Evolutionary conservation across 2,113 vertebrate species (phyloP).

Genomic region (Tragelaphus strepsiceros): DNA sequence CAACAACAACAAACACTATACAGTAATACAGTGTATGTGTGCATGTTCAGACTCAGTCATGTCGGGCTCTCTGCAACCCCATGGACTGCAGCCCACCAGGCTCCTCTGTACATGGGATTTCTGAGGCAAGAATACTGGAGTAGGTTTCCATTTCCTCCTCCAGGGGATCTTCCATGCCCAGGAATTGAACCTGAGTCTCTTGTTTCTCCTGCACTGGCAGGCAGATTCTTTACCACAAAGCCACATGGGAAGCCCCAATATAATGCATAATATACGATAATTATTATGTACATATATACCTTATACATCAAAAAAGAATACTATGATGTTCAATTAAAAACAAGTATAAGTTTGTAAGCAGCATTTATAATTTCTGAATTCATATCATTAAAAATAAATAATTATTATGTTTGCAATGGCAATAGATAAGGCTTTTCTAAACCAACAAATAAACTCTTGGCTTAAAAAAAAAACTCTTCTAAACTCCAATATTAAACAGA

Average conservation of each 20-base stretch:
- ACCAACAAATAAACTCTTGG: not conserved
- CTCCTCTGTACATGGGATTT: not conserved
- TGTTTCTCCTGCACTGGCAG: not conserved
- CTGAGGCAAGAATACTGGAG: not conserved
- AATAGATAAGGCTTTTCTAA: not conserved
- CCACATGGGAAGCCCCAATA: not conserved
- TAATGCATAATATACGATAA: not conserved
- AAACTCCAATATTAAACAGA: not conserved
- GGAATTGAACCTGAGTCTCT: not conserved
- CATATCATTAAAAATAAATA: not conserved
- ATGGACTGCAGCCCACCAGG: not conserved
- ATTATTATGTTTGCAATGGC: not conserved
- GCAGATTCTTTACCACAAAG: not conserved
- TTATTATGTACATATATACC: not conserved
- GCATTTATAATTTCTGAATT: constrained; percentile 9
- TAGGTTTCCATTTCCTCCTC: not conserved
- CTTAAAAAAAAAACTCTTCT: not conserved
- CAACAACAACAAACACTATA: not conserved
- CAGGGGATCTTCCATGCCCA: not conserved
- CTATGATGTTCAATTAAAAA: not conserved
- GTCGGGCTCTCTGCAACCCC: not conserved
- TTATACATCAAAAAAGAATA: constrained; percentile 4
- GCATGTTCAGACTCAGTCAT: not conserved
- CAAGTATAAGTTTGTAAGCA: not conserved
- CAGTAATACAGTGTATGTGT: not conserved